Base-by-base conservation (phyloP, 1,140 invertebrate species). In the Drosophila elegans region DNA sequence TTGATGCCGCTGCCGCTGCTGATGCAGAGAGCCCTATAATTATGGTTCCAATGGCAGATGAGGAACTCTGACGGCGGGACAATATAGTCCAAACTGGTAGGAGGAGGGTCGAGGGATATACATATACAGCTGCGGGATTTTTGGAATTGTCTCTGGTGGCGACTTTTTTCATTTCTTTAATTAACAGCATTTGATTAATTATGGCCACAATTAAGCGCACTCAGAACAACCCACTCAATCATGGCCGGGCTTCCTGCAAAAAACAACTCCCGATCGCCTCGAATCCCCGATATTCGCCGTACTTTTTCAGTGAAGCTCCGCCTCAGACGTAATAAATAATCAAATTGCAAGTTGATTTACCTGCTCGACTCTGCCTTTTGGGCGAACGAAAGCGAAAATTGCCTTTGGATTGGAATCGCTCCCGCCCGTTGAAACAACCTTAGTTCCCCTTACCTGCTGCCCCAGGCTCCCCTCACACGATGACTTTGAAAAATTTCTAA, bases 401-500 rank as follows among this genome's bases (percentile, higher is more conserved):
- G 80, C 80, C 80, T 82, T 75, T 74, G 68, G 42, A 77, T 73
- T 67, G 72, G 72, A 80, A 61, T 74, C 76, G 66, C 39, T 38
- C 41, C 52, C 27, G n/a, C 44, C 34, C 55, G 51, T 42, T 54
- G 41, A 38, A 51, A 34, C 29, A 32, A 7, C 29, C 29, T 32
- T 7, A 32, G 7, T 7, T 1, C 4, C 3, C 51, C 63, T 25
- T 27, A 29, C 36, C 34, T 12, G 5, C 16, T 63, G 74, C 82
- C 82, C 52, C 44, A 56, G 42, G 78, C 55, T 21, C 60, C 64
- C 69, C 81, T 67, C 64, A 75, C 74, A 71, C 78, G 74, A 83
- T 88, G 82, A 86, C 82, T 86, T 82, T 88, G 82, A 86, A 82
- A 75, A 82, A 82, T 88, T 72, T 88, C 78, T 82, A 86, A 86